These are phyloP conservation scores for Coluber constrictor DNA, from an alignment of 2,797 vertebrate genomes.

Conservation along the genomic window DNA sequence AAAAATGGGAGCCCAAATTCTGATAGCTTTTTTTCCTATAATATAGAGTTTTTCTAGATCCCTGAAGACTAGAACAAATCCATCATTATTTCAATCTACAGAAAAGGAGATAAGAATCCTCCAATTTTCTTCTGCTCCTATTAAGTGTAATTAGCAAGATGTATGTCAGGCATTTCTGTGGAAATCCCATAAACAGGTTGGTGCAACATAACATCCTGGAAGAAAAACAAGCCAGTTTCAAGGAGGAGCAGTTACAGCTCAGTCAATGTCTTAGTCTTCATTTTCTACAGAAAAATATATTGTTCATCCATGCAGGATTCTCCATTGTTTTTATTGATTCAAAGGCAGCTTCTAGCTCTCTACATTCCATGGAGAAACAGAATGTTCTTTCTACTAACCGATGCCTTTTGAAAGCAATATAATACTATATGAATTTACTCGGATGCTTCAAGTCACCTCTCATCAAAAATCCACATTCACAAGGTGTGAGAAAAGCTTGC, in stretches of 20 bases:
- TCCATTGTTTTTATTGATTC: background rate
- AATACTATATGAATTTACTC: background rate
- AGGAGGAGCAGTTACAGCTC: background rate
- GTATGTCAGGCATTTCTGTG: background rate
- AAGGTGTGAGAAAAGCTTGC: background rate
- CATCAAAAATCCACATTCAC: background rate
- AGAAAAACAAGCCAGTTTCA: background rate
- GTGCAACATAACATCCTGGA: background rate
- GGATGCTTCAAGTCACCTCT: background rate
- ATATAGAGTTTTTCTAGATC: background rate
- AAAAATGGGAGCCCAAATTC: background rate
- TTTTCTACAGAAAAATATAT: background rate
- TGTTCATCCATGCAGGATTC: background rate
- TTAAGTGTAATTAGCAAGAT: background rate
- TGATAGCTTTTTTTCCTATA: background rate
- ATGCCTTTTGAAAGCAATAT: background rate
- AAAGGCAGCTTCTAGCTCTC: background rate
- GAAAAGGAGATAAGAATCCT: background rate
- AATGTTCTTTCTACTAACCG: background rate
- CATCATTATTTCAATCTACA: background rate
- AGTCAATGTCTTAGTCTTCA: background rate
- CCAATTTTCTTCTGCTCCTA: background rate
- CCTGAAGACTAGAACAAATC: background rate
- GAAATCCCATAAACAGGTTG: background rate
- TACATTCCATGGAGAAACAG: background rate